Evolutionary conservation across 2,113 vertebrate species (phyloP).

Genomic region (Siniperca knerii): DNA sequence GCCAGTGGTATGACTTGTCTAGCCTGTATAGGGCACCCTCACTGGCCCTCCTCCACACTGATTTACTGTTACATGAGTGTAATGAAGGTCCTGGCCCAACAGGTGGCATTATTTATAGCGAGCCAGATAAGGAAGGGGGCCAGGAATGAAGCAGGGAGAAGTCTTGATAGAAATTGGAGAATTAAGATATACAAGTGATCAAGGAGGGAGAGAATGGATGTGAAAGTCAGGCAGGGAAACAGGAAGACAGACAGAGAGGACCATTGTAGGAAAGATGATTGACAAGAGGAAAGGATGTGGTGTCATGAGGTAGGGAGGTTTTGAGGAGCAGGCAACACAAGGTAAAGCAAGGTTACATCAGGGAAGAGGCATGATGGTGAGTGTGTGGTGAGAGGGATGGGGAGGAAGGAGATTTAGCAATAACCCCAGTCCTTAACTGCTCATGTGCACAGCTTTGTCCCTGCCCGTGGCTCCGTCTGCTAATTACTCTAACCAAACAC

Average conservation of each 20-base stretch:
- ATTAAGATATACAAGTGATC: constrained; percentile 5
- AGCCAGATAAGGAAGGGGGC: not conserved
- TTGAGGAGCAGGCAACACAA: not conserved
- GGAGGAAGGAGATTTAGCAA: constrained; percentile 6
- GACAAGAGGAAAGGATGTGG: constrained; percentile 8
- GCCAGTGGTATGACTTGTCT: constrained; percentile 63
- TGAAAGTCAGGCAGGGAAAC: not conserved
- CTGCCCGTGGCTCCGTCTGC: not conserved
- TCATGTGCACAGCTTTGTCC: not conserved
- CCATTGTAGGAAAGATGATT: constrained; percentile 16
- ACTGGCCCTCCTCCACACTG: constrained; percentile 33
- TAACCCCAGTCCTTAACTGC: not conserved
- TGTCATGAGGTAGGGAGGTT: constrained; percentile 8
- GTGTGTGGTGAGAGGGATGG: constrained; percentile 2
- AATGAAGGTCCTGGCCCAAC: constrained; percentile 78
- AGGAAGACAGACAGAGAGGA: constrained; percentile 10
- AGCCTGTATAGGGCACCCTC: constrained; percentile 44
- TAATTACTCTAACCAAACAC: constrained; percentile 46
- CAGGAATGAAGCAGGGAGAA: constrained; percentile 28
- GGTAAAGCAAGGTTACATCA: constrained; percentile 10
- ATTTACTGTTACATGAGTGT: constrained; percentile 66
- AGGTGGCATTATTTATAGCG: constrained; percentile 84
- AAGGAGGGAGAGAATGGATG: not conserved
- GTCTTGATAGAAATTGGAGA: constrained; percentile 6
- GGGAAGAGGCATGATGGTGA: not conserved